Conservation (phyloP, 1,140 invertebrate genomes). For the Radopholus similis region DNA sequence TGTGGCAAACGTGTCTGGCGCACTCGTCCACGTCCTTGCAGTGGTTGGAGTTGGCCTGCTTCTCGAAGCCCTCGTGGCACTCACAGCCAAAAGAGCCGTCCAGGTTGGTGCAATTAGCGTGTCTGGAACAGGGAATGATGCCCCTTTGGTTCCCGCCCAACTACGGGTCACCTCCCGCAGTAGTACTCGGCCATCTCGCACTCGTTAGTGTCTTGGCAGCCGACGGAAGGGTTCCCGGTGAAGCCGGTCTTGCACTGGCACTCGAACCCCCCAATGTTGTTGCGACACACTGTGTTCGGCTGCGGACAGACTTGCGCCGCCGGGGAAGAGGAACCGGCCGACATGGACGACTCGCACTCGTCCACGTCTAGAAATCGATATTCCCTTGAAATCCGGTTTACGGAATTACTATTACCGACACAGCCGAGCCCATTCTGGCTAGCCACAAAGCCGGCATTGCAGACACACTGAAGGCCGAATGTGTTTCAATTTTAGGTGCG, state of each 20-base stretch:
- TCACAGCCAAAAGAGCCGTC: constrained; percentile 32
- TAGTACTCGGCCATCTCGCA: constrained; percentile 30
- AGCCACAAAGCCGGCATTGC: constrained; percentile 36
- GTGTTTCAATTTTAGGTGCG: not conserved
- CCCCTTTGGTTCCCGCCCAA: not conserved
- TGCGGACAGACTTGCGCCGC: constrained; percentile 21
- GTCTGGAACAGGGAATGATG: not conserved
- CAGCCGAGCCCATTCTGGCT: constrained; percentile 21
- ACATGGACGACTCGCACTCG: constrained; percentile 23
- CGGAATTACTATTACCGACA: constrained; percentile 15
- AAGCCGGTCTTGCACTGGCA: constrained; percentile 34
- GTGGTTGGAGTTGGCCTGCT: constrained; percentile 4
- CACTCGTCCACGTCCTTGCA: constrained; percentile 40
- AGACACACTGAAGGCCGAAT: constrained; percentile 28
- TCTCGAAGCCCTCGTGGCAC: constrained; percentile 35
- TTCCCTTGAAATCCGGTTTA: too few relatives aligned
- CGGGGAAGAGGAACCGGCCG: not conserved
- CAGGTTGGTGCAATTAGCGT: constrained; percentile 32
- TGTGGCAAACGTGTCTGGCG: constrained; percentile 33
- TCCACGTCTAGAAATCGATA: constrained; percentile 29
- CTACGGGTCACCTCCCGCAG: constrained; percentile 27
- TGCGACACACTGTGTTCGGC: constrained; percentile 30
- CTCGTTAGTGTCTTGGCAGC: constrained; percentile 43
- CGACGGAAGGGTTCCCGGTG: constrained; percentile 23
- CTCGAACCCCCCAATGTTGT: constrained; percentile 38